Evolutionary conservation across 2,113 vertebrate species (phyloP).

Genomic region (Anarhynchus alexandrinus): DNA sequence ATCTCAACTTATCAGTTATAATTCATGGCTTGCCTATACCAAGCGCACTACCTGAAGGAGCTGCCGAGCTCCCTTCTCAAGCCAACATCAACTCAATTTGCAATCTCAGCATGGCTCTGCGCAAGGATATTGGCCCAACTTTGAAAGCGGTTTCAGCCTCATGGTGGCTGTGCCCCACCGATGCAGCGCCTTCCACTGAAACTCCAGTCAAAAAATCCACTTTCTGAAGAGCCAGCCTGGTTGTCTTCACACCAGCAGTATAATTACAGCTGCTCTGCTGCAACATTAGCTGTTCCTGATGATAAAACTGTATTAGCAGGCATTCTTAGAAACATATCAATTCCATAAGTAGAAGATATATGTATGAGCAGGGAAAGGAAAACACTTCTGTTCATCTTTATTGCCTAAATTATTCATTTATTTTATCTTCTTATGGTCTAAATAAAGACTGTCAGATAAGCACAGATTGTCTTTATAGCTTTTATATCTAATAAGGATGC

Average conservation of each 20-base stretch:
- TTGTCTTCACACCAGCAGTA: not conserved
- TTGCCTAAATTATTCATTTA: not conserved
- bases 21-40: not conserved
- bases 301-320: not conserved
- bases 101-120: not conserved
- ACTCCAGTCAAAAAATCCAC: accelerated
- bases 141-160: not conserved
- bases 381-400: not conserved
- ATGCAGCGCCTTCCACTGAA: not conserved
- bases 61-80: not conserved
- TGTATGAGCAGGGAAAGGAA: not conserved
- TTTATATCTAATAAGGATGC: not conserved
- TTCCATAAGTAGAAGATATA: not conserved
- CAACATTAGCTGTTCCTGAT: not conserved
- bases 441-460: not conserved
- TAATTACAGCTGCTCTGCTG: not conserved
- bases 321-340: not conserved
- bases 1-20: not conserved
- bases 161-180: accelerated
- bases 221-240: not conserved
- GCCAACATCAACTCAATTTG: not conserved
- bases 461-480: not conserved
- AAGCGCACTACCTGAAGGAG: not conserved
- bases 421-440: not conserved
- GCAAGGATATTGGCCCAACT: not conserved